A percentile compares a stretch with the other conserved stretches of the same genome.
Conservation (phyloP, 2,888 invertebrate genomes). For the Sycophila texana region DNA sequence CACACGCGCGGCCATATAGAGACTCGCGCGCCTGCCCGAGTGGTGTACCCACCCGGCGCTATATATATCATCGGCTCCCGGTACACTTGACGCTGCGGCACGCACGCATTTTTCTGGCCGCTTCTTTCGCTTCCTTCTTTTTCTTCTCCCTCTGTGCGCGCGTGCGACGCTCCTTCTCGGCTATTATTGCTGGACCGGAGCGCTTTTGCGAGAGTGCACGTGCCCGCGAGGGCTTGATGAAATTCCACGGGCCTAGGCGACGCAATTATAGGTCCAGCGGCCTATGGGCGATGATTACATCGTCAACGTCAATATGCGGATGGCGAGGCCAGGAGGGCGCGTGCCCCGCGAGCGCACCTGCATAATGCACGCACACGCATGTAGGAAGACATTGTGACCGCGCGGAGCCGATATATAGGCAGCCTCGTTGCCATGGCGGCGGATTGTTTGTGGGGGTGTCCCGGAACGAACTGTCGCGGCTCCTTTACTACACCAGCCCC, state of each 20-base stretch:
- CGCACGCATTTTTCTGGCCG: neutral
- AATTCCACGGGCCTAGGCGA: too few relatives aligned
- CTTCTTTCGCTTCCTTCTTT: neutral
- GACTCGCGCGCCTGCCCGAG: slow-evolving; percentile 1
- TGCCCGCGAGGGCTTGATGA: too few relatives aligned
- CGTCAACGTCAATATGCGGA: slow-evolving; percentile 4
- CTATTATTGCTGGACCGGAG: neutral
- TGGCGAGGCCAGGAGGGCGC: neutral
- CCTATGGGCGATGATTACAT: slow-evolving; percentile 41
- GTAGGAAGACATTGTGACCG: neutral
- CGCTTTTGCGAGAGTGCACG: neutral
- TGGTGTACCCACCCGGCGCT: neutral
- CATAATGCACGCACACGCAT: neutral
- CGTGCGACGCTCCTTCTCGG: neutral
- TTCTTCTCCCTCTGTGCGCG: neutral
- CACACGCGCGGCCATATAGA: slow-evolving; percentile 10
- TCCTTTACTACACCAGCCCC: slow-evolving; percentile 37
- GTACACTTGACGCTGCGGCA: neutral
- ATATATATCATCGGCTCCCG: neutral
- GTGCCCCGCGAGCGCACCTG: neutral
- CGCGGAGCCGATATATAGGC: slow-evolving; percentile 6
- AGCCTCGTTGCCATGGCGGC: slow-evolving; percentile 24
- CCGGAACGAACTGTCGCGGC: slow-evolving; percentile 10
- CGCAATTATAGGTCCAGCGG: neutral
- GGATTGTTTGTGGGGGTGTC: slow-evolving; percentile 12